Evolutionary conservation across 2,797 vertebrate genomes (phyloP), one percentile per base, ranked within the genome.

Genomic region (Myotis findleyi): DNA sequence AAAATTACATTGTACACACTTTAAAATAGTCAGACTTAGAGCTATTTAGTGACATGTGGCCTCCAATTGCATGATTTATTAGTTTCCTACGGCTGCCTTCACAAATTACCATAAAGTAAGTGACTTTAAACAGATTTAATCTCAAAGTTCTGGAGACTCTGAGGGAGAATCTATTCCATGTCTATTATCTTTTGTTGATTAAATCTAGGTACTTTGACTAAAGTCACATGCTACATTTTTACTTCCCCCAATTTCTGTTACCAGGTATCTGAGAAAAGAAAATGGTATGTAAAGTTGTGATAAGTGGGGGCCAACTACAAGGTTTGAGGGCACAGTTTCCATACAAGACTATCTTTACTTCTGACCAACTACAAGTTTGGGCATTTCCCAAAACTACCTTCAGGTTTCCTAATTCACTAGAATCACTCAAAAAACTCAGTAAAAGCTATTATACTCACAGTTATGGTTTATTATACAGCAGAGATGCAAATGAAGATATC

Each of bases 171-270:
- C 69, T 77, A 0, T 91, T 90, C 55, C 27, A n/a, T 87, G 49
- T 86, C 41, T 80, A 30, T 16, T 44, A 59, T 20, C 51, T 91
- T 96, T 62, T 82, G 49, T 14, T 82, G 53, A 51, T 87, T 66
- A 89, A 79, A 79, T 84, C 7, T 84, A 51, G 44, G 18, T 94
- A 79, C 49, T 83, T 73, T 80, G 27, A 95, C 53, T 87, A 49
- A 87, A 80, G 25, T 88, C 81, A 80, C 23, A 7, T 71, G 14
- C 81, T 85, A 30, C 18, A 90, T 95, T 89, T 86, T 93, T 55
- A 53, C 49, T 91, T 95, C 47, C 41, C 81, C 36, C 30, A 68
- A 30, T 94, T 91, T 83, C 71, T 95, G 11, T 84, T 95, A 71
- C 25, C 47, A 72, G 23, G 41, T 20, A 92, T 62, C 21, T 79